These are phyloP conservation scores for Takifugu flavidus DNA, from an alignment of 2,113 vertebrate species.

Conservation along the genomic window DNA sequence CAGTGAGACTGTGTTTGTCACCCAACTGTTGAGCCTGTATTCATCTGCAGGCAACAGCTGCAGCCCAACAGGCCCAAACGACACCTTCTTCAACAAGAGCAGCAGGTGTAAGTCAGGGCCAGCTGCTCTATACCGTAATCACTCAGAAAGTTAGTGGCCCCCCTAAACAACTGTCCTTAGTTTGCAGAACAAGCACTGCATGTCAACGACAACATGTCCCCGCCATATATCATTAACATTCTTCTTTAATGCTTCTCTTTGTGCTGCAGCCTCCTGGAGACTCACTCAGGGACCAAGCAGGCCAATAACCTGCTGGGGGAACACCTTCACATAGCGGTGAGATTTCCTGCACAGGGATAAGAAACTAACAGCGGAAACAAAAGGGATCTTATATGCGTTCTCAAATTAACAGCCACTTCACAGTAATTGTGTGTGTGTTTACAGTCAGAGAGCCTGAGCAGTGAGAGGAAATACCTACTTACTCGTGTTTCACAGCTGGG, in stretches of 20 bases:
- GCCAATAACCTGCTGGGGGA: slow-evolving; percentile 69
- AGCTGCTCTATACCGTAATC: slow-evolving; percentile 19
- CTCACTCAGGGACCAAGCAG: slow-evolving; percentile 62
- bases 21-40: slow-evolving; percentile 6
- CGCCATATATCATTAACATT: background rate
- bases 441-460: slow-evolving; percentile 65
- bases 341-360: slow-evolving; percentile 12
- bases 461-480: slow-evolving; percentile 69
- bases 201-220: background rate
- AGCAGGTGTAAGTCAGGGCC: slow-evolving; percentile 24
- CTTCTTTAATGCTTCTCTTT: background rate
- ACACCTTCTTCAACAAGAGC: slow-evolving; percentile 35
- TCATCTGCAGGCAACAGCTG: slow-evolving; percentile 23
- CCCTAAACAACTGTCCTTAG: slow-evolving; percentile 20
- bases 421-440: slow-evolving; percentile 14
- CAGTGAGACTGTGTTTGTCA: slow-evolving; percentile 1
- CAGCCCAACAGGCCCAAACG: slow-evolving; percentile 32
- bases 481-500: slow-evolving; percentile 71
- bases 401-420: background rate
- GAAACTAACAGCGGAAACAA: background rate
- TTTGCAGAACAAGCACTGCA: background rate
- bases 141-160: slow-evolving; percentile 1
- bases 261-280: slow-evolving; percentile 72
- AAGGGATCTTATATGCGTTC: background rate
- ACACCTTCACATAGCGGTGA: slow-evolving; percentile 75